Conservation (phyloP, 2,113 vertebrate genomes). For the Cyprinodon tularosa region DNA sequence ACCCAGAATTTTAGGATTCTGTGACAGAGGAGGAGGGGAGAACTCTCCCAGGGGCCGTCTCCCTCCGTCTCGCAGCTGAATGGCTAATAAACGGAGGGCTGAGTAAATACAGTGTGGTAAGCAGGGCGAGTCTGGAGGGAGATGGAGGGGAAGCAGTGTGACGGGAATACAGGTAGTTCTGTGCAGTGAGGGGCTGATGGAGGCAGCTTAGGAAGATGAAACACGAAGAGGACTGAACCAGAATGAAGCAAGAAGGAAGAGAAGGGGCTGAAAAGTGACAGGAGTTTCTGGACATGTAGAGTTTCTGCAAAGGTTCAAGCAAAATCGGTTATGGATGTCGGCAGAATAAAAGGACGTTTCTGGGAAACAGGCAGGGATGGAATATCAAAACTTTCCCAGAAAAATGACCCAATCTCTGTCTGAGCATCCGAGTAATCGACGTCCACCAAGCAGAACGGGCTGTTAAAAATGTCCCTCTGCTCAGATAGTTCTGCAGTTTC, state of each 20-base stretch:
- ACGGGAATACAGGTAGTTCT: slow-evolving; percentile 9
- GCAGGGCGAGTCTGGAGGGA: slow-evolving; percentile 33
- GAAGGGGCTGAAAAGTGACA: neutral
- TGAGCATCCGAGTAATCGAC: no score
- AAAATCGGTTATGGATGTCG: neutral
- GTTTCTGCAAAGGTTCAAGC: neutral
- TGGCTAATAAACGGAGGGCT: slow-evolving; percentile 52
- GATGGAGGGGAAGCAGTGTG: slow-evolving; percentile 1
- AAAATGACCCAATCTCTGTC: no score
- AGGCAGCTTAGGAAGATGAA: neutral
- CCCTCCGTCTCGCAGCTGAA: slow-evolving; percentile 36
- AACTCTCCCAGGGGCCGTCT: slow-evolving; percentile 32
- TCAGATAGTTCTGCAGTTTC: no score
- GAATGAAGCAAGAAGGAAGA: neutral
- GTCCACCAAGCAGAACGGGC: no score
- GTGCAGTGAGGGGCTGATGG: slow-evolving; percentile 6
- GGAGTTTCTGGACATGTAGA: neutral
- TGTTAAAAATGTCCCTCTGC: no score
- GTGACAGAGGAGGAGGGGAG: slow-evolving; percentile 25
- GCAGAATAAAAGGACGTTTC: no score
- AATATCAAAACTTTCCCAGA: no score
- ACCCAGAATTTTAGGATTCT: slow-evolving; percentile 40
- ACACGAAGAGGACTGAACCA: neutral
- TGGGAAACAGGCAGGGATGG: no score
- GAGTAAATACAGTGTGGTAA: slow-evolving; percentile 56